Evolutionary conservation across 2,113 vertebrate species (phyloP), one percentile per base, ranked within the genome.

Genomic region (Onychostruthus taczanowskii): DNA sequence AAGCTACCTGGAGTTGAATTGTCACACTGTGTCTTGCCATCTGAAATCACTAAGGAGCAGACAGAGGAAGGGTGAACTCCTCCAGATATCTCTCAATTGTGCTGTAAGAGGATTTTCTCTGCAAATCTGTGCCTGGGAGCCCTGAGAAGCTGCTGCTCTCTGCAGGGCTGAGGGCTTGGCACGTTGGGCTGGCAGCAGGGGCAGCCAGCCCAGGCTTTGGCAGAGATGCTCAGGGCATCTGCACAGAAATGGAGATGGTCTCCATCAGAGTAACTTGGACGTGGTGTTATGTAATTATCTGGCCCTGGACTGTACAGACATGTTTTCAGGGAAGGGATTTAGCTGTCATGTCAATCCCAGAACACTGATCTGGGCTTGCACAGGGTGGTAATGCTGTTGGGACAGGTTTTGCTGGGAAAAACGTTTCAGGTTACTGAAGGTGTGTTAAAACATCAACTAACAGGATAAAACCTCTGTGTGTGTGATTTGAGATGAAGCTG

Each of bases 31-130:
- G 21, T 31, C 63, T 59, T 50, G 28, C 47, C 39, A 3, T 14
- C 22, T 50, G 39, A 77, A 64, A 41, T 49, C 44, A 47, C 4
- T 10, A 10, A 56, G 50, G 2, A 81, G 50, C 22, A 79, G 43
- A 11, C 6, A 74, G 27, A 39, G 41, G 37, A 56, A 84, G 31
- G 21, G 41, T 46, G 33, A 84, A 47, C 3, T 10, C 10, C 8
- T 26, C 17, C 8, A 1, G 16, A 7, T 33, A 24, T 1, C 46
- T n/a, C 10, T 7, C 2, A 4, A 5, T 31, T 39, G 22, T 58
- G 62, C 43, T 49, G 26, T 6, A 28, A 53, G 52, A 59, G 10
- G 35, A 7, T 7, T 78, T 78, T 20, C 33, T 88, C 30, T 61
- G 59, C 33, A 31, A 59, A 37, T 33, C 31, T 5, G 5, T 72